Base-by-base conservation (phyloP, 2,113 vertebrate species). In the Antigone vipio region DNA sequence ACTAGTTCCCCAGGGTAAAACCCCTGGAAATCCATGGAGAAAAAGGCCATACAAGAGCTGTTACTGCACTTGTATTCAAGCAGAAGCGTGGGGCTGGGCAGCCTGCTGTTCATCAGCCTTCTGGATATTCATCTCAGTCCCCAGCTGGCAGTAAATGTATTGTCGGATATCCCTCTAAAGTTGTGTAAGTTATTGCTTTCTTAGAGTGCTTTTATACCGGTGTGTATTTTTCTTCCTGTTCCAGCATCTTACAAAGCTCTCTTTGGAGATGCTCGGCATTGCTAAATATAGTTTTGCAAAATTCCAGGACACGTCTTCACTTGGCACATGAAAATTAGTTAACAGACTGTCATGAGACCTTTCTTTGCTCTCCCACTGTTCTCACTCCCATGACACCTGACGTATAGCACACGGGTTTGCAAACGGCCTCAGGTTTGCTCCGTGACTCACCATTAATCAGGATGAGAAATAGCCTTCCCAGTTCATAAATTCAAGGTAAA, bases 331-430 rank as follows among this genome's bases (percentile, higher is more conserved):
- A 98, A 98, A 98, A 98, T 97, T 96, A 96, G 97, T 93, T 97
- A 95, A 96, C 95, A 97, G 97, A 89, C 74, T 96, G 93, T 95
- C 96, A 38, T 17, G 97, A 97, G 97, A 91, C 97, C 92, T 97
- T 92, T 96, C 92, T 93, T 63, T 97, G 95, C 96, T 97, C 94
- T 95, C 34, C 92, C 93, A 97, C 98, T 98, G 98, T 98, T 97
- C 94, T 98, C 98, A 98, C 98, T 98, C 97, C 97, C 94, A 75
- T 83, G 91, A 98, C 98, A 98, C 98, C 98, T 96, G 96, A 88
- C 44, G 23, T 49, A 63, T 77, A 95, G 94, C 73, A 4, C 97
- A 47, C 9, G 87, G 95, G 97, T 95, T 97, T 92, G 92, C 27
- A 49, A 85, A 77, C 66, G 93, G 97, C 97, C 97, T 85, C 91